Evolutionary conservation across 2,797 vertebrate species (phyloP).

Genomic region (Alca torda): DNA sequence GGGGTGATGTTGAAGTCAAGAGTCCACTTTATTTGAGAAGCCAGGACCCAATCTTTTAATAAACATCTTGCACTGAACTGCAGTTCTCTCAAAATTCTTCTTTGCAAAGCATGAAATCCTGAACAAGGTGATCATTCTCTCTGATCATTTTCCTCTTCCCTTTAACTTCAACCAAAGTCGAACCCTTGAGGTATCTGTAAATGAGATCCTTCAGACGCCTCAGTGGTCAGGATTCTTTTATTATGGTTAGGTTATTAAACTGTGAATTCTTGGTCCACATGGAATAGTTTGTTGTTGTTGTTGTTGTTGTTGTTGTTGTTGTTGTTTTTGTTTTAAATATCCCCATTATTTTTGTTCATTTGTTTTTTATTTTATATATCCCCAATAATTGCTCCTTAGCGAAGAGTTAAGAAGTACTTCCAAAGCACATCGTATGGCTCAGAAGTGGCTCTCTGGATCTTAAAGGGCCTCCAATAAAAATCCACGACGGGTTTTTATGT

Average conservation of each 20-base stretch:
- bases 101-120: conserved; percentile 80
- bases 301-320: neutral
- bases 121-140: conserved; percentile 82
- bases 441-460: conserved; percentile 96
- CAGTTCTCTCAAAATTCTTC: conserved; percentile 75
- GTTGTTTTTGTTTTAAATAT: conserved; percentile 73
- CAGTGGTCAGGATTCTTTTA: conserved; percentile 88
- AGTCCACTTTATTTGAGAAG: conserved; percentile 79
- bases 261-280: conserved; percentile 96
- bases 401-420: conserved; percentile 99
- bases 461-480: conserved; percentile 88
- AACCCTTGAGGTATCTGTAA: conserved; percentile 90
- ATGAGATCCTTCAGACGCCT: conserved; percentile 84
- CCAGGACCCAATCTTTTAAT: conserved; percentile 77
- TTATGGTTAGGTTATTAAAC: conserved; percentile 82
- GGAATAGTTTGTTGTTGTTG: conserved; percentile 79
- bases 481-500: conserved; percentile 90
- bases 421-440: conserved; percentile 99
- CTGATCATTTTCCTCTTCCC: conserved; percentile 82
- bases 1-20: conserved; percentile 82
- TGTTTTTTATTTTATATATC: conserved; percentile 74
- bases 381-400: conserved; percentile 95
- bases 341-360: conserved; percentile 27
- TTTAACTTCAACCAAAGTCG: conserved; percentile 80
- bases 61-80: conserved; percentile 78